Conservation (phyloP, 1,140 invertebrate genomes). For the Pygmarrhopalites habei region DNA sequence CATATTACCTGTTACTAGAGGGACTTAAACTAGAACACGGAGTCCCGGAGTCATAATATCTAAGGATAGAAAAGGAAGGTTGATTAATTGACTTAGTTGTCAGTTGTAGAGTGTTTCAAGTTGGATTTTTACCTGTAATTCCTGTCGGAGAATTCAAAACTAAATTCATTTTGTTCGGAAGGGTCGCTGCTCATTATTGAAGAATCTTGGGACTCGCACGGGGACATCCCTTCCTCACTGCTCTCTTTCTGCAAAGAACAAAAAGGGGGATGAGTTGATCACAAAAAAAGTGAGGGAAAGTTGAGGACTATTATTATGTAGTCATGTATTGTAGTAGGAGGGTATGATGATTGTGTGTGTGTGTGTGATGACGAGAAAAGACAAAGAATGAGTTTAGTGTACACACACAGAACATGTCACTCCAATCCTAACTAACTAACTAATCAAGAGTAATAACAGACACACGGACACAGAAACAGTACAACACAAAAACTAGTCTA, state of each 20-base stretch:
- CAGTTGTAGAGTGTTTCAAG: not conserved
- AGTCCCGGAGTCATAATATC: slow-evolving; percentile 65
- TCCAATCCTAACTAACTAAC: no score
- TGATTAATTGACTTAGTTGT: not conserved
- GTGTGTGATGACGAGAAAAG: no score
- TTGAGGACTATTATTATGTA: no score
- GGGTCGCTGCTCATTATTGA: slow-evolving; percentile 38
- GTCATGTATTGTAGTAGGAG: no score
- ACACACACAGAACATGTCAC: no score
- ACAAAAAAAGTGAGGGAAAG: no score
- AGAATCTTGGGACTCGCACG: slow-evolving; percentile 37
- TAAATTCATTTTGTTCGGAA: slow-evolving; percentile 55
- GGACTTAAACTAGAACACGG: slow-evolving; percentile 68
- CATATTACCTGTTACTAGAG: slow-evolving; percentile 52
- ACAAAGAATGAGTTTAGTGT: no score
- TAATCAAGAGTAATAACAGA: no score
- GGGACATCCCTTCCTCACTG: slow-evolving; percentile 35
- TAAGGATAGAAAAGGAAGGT: slow-evolving; percentile 34
- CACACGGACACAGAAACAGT: no score
- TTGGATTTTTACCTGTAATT: slow-evolving; percentile 56
- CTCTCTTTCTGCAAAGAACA: slow-evolving; percentile 38
- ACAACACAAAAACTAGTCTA: no score
- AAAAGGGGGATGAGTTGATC: no score
- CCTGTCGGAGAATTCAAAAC: slow-evolving; percentile 70
- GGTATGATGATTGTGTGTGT: no score